Evolutionary conservation across 2,797 vertebrate genomes (phyloP).

Genomic region (Vespertilio murinus): DNA sequence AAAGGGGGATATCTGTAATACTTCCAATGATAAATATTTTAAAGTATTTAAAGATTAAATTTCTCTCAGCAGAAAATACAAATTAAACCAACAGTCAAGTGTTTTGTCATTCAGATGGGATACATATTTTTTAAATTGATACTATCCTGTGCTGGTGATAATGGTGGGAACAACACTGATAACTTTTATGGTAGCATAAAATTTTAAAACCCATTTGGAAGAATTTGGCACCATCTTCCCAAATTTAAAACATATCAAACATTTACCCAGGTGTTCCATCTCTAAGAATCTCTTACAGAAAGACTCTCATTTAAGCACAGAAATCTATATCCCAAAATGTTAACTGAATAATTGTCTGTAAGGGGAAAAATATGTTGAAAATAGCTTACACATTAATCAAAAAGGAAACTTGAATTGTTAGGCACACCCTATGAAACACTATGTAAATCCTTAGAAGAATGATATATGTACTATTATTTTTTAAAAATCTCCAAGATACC

Average conservation of each 20-base stretch:
- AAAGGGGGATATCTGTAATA: not conserved
- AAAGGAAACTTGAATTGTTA: not conserved
- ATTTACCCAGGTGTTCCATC: not conserved
- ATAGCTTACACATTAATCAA: not conserved
- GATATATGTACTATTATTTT: not conserved
- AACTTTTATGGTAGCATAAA: not conserved
- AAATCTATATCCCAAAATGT: not conserved
- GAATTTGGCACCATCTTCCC: not conserved
- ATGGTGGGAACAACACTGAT: not conserved
- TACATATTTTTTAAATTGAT: not conserved
- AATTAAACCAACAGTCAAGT: not conserved
- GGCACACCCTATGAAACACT: not conserved
- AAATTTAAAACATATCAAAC: constrained; percentile 1
- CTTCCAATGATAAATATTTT: not conserved
- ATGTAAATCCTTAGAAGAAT: not conserved
- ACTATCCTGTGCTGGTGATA: not conserved
- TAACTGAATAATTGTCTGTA: constrained; percentile 22
- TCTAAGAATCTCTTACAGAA: constrained; percentile 13
- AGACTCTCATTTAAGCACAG: not conserved
- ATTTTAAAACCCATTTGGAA: not conserved
- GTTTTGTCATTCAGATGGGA: not conserved
- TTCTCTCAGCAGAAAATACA: not conserved
- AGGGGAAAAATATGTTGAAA: not conserved
- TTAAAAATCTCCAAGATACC: not conserved
- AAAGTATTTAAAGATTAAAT: not conserved